Evolutionary conservation across 1,140 invertebrate species (phyloP).

Genomic region (Tetragnatha versicolor): DNA sequence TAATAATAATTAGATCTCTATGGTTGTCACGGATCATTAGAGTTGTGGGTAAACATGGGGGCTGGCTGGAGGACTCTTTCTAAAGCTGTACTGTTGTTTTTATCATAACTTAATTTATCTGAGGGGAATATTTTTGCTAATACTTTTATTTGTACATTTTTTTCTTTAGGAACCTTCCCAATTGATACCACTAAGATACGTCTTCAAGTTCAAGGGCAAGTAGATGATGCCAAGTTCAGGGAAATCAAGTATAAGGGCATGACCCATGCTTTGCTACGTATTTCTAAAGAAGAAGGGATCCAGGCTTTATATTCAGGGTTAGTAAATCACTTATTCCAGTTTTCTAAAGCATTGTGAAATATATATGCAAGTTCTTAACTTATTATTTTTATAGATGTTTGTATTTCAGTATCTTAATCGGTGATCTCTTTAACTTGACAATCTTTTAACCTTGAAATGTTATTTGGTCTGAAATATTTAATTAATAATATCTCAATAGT

Average conservation of each 20-base stretch:
- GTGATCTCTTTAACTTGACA: too few species aligned
- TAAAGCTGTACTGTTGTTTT: not conserved
- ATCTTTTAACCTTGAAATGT: too few species aligned
- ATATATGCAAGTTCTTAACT: too few species aligned
- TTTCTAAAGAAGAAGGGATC: slow-evolving; percentile 82
- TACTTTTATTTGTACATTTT: not conserved
- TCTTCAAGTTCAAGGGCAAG: slow-evolving; percentile 93
- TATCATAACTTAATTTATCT: not conserved
- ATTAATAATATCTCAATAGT: too few species aligned
- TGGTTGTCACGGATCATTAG: too few species aligned
- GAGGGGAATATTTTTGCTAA: not conserved
- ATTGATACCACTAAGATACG: slow-evolving; percentile 96
- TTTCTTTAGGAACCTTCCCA: slow-evolving; percentile 87
- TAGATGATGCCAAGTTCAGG: slow-evolving; percentile 77
- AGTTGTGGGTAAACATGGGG: too few species aligned
- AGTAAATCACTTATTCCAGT: slow-evolving; percentile 60
- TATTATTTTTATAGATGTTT: too few species aligned
- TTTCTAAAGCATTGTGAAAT: too few species aligned
- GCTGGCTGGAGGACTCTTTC: too few species aligned
- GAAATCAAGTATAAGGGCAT: slow-evolving; percentile 87
- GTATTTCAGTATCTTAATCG: too few species aligned
- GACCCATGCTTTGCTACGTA: slow-evolving; percentile 86
- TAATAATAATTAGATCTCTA: too few species aligned
- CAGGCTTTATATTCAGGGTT: slow-evolving; percentile 84
- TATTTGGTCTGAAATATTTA: too few species aligned